phyloP scores from a whole-genome alignment of 2,797 vertebrate species.

The Neostethus bicornis region DNA sequence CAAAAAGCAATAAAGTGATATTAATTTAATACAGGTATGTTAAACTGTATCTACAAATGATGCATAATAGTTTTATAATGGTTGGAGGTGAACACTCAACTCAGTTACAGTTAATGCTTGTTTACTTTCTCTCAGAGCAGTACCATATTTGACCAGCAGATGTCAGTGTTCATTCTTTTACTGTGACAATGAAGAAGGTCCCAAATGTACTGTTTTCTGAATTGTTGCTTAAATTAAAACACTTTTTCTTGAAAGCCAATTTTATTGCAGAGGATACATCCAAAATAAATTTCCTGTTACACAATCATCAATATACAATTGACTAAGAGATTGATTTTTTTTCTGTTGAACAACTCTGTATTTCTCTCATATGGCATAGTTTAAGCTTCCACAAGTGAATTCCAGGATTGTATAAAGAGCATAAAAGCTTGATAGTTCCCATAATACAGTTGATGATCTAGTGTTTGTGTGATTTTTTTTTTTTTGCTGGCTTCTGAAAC shows the following conservation, averaged over 20 bases:
- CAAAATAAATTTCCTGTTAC: not conserved
- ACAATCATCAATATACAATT: too few species aligned
- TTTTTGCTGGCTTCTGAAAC: conserved; percentile 32
- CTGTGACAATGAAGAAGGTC: conserved; percentile 10
- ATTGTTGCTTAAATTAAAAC: conserved; percentile 6
- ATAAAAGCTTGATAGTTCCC: conserved; percentile 36
- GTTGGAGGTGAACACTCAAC: conserved; percentile 26
- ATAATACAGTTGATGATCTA: conserved; percentile 20
- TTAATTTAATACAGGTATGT: not conserved
- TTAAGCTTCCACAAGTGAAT: conserved; percentile 61
- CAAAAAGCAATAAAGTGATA: not conserved
- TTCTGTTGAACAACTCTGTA: conserved; percentile 19
- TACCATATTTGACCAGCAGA: conserved; percentile 72
- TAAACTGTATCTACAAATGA: conserved; percentile 5
- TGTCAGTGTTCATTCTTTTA: conserved; percentile 68
- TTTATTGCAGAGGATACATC: not conserved
- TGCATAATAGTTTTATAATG: not conserved
- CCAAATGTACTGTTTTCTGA: not conserved
- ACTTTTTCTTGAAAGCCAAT: not conserved
- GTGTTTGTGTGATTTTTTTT: conserved; percentile 20
- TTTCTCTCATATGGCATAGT: conserved; percentile 29
- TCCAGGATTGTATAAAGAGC: conserved; percentile 46
- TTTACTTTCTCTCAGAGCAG: conserved; percentile 49
- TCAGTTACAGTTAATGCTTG: conserved; percentile 34
- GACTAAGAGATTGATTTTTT: too few species aligned